Percentiles rank a stretch among this genome's conserved stretches.
phyloP scores from a whole-genome alignment of 2,113 vertebrate species.

The Plectropomus leopardus region DNA sequence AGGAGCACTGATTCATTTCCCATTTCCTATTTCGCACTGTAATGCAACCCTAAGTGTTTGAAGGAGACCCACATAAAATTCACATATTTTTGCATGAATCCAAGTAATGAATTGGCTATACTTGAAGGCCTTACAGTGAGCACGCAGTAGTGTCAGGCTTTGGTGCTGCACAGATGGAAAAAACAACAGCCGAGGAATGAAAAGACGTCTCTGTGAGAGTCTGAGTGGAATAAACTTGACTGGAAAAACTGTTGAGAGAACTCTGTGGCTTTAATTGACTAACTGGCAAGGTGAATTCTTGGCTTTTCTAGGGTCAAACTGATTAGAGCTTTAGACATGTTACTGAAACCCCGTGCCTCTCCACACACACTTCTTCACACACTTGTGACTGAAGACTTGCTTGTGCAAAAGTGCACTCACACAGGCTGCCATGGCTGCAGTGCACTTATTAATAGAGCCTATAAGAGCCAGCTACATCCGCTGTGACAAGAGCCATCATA shows the following conservation, averaged over 20 bases:
- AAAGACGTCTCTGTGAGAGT: conserved; percentile 78
- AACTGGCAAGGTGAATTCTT: conserved; percentile 49
- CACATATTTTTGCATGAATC: neutral
- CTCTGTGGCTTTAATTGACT: conserved; percentile 52
- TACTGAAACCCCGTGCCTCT: conserved; percentile 1
- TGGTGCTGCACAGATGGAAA: conserved; percentile 77
- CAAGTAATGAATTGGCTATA: conserved; percentile 21
- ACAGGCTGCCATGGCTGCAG: conserved; percentile 12
- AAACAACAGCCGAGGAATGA: conserved; percentile 80
- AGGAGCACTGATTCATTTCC: neutral
- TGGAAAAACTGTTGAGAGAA: conserved; percentile 55
- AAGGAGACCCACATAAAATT: neutral
- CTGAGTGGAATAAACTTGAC: conserved; percentile 60
- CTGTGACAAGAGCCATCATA: conserved; percentile 64
- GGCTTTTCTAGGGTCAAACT: conserved; percentile 22
- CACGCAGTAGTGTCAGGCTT: conserved; percentile 54
- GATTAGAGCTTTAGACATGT: conserved; percentile 33
- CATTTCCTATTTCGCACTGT: neutral
- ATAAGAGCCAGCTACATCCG: conserved; percentile 62
- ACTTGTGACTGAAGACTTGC: conserved; percentile 17
- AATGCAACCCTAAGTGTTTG: neutral
- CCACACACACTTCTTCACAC: conserved; percentile 8
- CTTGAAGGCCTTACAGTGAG: conserved; percentile 29
- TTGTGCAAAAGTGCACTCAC: neutral
- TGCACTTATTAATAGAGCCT: conserved; percentile 55